These are phyloP conservation scores for Eidolon dupreanum DNA, from an alignment of 2,797 vertebrate species.

Conservation along the genomic window DNA sequence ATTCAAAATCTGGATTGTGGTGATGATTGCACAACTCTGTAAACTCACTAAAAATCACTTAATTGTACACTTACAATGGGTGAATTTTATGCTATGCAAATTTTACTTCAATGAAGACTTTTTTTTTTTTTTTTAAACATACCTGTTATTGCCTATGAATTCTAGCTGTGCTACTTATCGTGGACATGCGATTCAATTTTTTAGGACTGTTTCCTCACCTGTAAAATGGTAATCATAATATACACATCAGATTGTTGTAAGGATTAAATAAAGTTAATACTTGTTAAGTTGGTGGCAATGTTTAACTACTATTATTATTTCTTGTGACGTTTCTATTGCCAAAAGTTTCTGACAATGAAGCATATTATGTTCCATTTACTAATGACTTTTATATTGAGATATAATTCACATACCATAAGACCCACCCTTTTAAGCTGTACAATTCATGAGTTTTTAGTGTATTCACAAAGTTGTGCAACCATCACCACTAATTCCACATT, in stretches of 20 bases:
- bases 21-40: background rate
- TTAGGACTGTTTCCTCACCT: background rate
- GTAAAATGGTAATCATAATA: slow-evolving; percentile 22
- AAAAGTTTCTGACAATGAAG: slow-evolving; percentile 5
- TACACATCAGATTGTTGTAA: background rate
- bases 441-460: slow-evolving; percentile 17
- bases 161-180: slow-evolving; percentile 16
- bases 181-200: background rate
- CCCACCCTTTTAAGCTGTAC: background rate
- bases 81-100: background rate
- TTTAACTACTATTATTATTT: slow-evolving; percentile 13
- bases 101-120: background rate
- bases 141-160: slow-evolving; percentile 8
- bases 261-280: slow-evolving; percentile 6
- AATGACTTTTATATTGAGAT: background rate
- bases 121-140: background rate
- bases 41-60: background rate
- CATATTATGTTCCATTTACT: background rate
- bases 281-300: background rate
- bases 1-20: background rate
- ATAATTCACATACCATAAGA: slow-evolving; percentile 25
- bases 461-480: slow-evolving; percentile 14
- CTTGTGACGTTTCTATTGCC: background rate
- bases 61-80: background rate
- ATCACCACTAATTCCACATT: background rate